phyloP scores from a whole-genome alignment of 2,888 invertebrate species.

The Oeneis ivallda region DNA sequence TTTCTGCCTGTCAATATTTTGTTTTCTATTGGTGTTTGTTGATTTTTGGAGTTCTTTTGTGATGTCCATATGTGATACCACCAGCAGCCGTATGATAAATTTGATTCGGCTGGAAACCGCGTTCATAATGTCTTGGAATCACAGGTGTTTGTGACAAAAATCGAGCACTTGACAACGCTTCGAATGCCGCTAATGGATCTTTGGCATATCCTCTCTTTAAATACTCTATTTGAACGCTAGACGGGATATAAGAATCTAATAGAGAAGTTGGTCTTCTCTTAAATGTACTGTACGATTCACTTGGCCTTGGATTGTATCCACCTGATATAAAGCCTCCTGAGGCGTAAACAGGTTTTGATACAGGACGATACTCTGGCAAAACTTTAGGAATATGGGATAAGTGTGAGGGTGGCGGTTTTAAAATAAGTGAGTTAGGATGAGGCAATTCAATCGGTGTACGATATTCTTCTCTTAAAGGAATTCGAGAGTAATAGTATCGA shows the following conservation, averaged over 20 bases:
- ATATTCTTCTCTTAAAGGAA: slow-evolving; percentile 60
- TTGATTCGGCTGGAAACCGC: slow-evolving; percentile 77
- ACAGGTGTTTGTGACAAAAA: slow-evolving; percentile 50
- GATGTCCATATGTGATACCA: slow-evolving; percentile 70
- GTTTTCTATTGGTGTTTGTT: slow-evolving; percentile 45
- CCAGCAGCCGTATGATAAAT: slow-evolving; percentile 74
- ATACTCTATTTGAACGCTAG: slow-evolving; percentile 76
- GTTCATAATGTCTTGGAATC: slow-evolving; percentile 62
- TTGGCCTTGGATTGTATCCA: slow-evolving; percentile 54
- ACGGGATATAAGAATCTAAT: slow-evolving; percentile 83
- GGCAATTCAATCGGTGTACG: slow-evolving; percentile 60
- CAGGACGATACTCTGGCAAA: slow-evolving; percentile 64
- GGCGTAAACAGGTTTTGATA: slow-evolving; percentile 64
- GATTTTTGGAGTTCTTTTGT: slow-evolving; percentile 66
- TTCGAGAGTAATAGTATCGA: slow-evolving; percentile 62
- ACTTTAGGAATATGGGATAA: slow-evolving; percentile 68
- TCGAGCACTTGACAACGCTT: slow-evolving; percentile 65
- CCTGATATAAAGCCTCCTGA: slow-evolving; percentile 48
- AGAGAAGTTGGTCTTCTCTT: slow-evolving; percentile 75
- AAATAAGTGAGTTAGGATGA: slow-evolving; percentile 61
- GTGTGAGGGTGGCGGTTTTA: slow-evolving; percentile 62
- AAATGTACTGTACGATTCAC: slow-evolving; percentile 52
- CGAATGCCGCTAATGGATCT: slow-evolving; percentile 69
- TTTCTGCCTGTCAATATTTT: neutral
- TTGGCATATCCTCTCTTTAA: slow-evolving; percentile 70